Base-by-base conservation (phyloP, 2,797 vertebrate species). In the Phoebastria nigripes region DNA sequence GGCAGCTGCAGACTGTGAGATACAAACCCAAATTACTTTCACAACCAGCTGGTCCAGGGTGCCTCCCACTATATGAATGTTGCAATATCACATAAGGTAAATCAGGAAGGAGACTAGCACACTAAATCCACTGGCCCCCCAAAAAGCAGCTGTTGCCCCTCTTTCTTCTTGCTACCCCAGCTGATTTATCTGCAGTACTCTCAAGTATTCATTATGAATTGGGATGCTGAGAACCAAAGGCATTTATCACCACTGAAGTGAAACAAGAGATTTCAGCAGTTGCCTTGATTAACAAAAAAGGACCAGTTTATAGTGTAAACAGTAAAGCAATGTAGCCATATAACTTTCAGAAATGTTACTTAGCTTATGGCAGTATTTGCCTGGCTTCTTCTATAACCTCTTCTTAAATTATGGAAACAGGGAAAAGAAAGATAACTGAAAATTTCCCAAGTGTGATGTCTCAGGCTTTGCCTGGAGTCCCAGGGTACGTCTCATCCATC, bases 161-260 rank as follows among this genome's bases (percentile, higher is more conserved):
- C 26, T 83, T 86, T 86, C 58, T 91, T 85, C 92, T 93, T 59
- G 4, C 19, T 72, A 17, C 25, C 26, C 59, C 54, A 39, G 54
- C 71, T 77, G 94, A 92, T 96, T 61, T 93, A 51, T 79, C 86
- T 91, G 79, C 41, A 91, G 46, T 47, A 52, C 25, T 84, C 39
- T 33, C 52, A 78, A 82, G 77, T 58, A 82, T 78, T 92, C 31
- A 12, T 31, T 39, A 4, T 49, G 58, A 95, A 93, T 61, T 89
- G 72, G 22, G 87, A 88, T 93, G 65, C 63, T 82, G 63, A 72
- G 62, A 88, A 42, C 49, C 37, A 81, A 87, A 76, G 71, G 69
- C 47, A 46, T 97, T 96, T 97, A 58, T 92, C 71, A 91, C 13
- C 49, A 82, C 37, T 44, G 83, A 91, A 96, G 84, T 89, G 58